A percentile compares a stretch with the other conserved stretches of the same genome.
Conservation (phyloP, 2,888 invertebrate species). For the Pachycephus smyrnensis region DNA sequence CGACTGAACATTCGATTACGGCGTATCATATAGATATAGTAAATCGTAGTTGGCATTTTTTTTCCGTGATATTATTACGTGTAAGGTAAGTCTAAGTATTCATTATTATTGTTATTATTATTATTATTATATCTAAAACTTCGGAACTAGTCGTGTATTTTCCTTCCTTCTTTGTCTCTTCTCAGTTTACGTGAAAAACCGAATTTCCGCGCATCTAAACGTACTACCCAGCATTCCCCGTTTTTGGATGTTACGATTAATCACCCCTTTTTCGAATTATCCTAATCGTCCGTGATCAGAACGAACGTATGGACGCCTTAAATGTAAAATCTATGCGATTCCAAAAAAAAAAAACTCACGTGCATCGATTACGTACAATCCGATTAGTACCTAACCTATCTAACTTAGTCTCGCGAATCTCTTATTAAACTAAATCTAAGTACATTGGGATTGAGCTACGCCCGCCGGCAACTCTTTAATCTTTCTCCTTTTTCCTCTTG, state of each 20-base stretch:
- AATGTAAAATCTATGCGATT: not conserved
- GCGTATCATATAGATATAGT: not conserved
- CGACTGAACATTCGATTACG: not conserved
- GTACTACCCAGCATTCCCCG: not conserved
- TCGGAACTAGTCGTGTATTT: not conserved
- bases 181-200: not conserved
- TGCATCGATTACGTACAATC: not conserved
- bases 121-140: not conserved
- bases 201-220: not conserved
- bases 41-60: not conserved
- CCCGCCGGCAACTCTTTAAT: not conserved
- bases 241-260: too few species aligned
- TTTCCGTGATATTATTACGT: not conserved
- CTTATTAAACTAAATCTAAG: not conserved
- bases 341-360: not conserved
- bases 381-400: not conserved
- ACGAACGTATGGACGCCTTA: too few species aligned
- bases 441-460: not conserved
- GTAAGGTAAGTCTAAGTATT: not conserved
- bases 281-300: too few species aligned
- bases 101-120: too few species aligned
- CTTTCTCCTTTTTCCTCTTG: constrained; percentile 4
- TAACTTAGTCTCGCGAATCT: not conserved
- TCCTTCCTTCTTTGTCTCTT: not conserved
- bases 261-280: too few species aligned